Evolutionary conservation across 2,888 invertebrate species (phyloP).

Genomic region (Bugulina stolonifera): DNA sequence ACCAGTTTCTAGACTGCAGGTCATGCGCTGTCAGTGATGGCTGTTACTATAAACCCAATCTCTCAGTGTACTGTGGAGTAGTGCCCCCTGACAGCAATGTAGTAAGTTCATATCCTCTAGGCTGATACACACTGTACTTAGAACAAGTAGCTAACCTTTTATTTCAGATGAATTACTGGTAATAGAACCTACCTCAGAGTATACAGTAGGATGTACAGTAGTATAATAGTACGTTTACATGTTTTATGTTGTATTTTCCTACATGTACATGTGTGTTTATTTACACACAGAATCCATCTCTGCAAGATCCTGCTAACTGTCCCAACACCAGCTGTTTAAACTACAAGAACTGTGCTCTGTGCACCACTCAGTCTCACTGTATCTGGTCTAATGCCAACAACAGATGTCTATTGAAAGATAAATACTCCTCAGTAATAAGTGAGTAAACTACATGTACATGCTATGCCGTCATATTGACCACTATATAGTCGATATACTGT

Average conservation of each 20-base stretch:
- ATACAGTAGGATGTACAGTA: too few species aligned
- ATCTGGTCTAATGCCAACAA: background rate
- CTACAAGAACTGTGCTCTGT: background rate
- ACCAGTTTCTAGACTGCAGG: constrained; percentile 2
- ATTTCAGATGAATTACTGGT: too few species aligned
- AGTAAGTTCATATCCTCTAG: too few species aligned
- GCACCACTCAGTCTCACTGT: background rate
- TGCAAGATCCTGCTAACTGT: background rate
- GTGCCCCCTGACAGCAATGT: background rate
- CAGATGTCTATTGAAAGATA: background rate
- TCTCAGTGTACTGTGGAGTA: background rate
- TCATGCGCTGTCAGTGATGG: background rate
- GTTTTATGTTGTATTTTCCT: too few species aligned
- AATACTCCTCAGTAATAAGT: background rate
- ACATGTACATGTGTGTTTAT: too few species aligned
- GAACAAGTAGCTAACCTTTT: too few species aligned
- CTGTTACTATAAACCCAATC: background rate
- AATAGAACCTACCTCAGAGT: too few species aligned
- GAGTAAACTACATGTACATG: too few species aligned
- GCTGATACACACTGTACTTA: too few species aligned
- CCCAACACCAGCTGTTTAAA: background rate
- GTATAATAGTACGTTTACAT: too few species aligned
- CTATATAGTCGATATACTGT: too few species aligned
- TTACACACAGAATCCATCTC: background rate
- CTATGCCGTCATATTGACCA: too few species aligned